Base-by-base conservation (phyloP, 2,113 vertebrate species). In the Crotophaga sulcirostris region DNA sequence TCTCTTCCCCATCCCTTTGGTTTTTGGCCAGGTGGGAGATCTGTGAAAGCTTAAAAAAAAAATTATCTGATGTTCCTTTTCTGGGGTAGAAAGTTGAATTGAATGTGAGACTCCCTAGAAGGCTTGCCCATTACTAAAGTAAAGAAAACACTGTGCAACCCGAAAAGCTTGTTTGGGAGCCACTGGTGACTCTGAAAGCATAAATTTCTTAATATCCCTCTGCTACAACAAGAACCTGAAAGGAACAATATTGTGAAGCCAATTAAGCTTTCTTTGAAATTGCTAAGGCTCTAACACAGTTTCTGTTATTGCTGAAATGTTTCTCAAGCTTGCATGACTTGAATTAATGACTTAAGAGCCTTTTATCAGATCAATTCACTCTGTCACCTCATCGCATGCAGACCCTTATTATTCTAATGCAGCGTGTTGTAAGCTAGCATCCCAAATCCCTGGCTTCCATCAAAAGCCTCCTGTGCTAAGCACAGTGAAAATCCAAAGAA, bases 271-370 rank as follows among this genome's bases (percentile, higher is more conserved):
- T 77, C 36, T 83, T 84, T 93, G 85, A 95, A 96, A 90, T 38
- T 34, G 2, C 12, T 73, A 45, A 59, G 68, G 64, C 47, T 56
- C 34, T 75, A 90, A 81, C 91, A 72, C 42, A 56, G 69, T 59
- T 95, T 84, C 87, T 86, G 63, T 77, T 92, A 64, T 40, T 89
- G 77, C 60, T 91, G 84, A 89, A 84, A 72, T 47, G 60, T 94
- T 88, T 86, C 95, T 92, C 78, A 88, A 87, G 92, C 73, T 94
- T 84, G 69, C 66, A 44, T 58, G 62, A 21, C 47, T 92, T 90
- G 86, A 88, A 86, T 94, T 84, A 92, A 90, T 96, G 59, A 74
- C 76, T 94, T 88, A 70, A 88, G 79, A 86, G 38, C 34, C 88
- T 93, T 88, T 94, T 70, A 70, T 80, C 79, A 70, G 69, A 59